A percentile compares a stretch with the other conserved stretches of the same genome.
Evolutionary conservation across 2,888 invertebrate species (phyloP).

Genomic region (Dryomyza anilis): DNA sequence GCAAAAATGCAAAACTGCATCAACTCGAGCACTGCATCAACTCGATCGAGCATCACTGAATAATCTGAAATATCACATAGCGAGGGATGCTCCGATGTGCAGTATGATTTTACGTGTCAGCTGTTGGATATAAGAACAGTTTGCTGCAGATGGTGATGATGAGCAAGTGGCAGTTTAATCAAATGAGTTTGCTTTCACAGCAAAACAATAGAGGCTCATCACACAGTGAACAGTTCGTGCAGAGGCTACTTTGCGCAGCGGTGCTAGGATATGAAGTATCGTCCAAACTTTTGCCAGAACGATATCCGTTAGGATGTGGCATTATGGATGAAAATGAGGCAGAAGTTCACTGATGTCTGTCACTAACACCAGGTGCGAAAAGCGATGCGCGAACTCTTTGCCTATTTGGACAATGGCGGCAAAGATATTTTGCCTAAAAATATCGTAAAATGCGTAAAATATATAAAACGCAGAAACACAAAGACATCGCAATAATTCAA

Average conservation of each 20-base stretch:
- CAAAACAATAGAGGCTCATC: conserved; percentile 38
- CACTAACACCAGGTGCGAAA: conserved; percentile 84
- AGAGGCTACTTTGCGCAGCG: conserved; percentile 92
- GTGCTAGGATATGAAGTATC: conserved; percentile 91
- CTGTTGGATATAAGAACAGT: conserved; percentile 79
- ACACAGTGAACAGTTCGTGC: conserved; percentile 76
- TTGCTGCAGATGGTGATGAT: too few relatives aligned
- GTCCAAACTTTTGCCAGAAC: conserved; percentile 70
- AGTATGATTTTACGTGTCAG: conserved; percentile 84
- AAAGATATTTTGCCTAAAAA: conserved; percentile 87
- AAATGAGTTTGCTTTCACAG: not conserved
- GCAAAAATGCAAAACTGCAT: too few relatives aligned
- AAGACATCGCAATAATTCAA: conserved; percentile 45
- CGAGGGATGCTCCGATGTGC: conserved; percentile 91
- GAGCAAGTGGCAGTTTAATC: not conserved
- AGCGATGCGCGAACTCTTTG: conserved; percentile 86
- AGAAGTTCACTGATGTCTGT: conserved; percentile 77
- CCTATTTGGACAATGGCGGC: conserved; percentile 84
- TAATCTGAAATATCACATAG: conserved; percentile 69
- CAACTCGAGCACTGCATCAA: too few relatives aligned
- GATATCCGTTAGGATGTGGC: conserved; percentile 72
- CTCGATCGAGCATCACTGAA: conserved; percentile 61
- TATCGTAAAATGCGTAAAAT: conserved; percentile 75
- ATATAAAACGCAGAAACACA: conserved; percentile 62
- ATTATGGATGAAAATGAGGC: conserved; percentile 75